Conservation (phyloP, 2,113 vertebrate species). For the Bufo gargarizans region DNA sequence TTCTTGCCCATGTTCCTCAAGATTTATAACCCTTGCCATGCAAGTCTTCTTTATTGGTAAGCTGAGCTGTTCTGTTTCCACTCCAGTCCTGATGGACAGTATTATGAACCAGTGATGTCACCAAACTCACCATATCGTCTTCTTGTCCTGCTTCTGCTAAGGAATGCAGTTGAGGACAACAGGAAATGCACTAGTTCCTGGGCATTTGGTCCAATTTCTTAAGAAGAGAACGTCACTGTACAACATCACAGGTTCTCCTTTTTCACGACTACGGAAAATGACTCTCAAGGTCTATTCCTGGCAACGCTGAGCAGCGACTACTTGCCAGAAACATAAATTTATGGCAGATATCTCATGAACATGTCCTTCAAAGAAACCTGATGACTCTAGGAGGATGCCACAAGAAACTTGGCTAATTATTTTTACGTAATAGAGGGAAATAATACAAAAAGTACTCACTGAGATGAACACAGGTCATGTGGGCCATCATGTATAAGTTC, state of each 20-base stretch:
- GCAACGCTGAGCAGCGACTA: background rate
- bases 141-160: background rate
- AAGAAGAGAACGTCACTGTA: background rate
- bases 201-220: background rate
- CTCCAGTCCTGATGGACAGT: background rate
- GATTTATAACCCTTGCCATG: background rate
- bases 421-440: background rate
- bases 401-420: background rate
- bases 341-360: background rate
- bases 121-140: background rate
- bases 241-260: background rate
- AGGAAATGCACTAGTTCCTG: background rate
- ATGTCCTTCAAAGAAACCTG: background rate
- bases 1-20: background rate
- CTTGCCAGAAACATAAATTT: background rate
- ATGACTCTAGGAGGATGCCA: background rate
- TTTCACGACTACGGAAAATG: background rate
- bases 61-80: conserved; percentile 1
- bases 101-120: conserved; percentile 6
- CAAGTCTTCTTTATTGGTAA: background rate
- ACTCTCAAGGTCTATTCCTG: background rate
- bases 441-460: background rate
- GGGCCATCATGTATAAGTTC: no score
- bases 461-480: no score
- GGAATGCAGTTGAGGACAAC: background rate